phyloP scores from a whole-genome alignment of 2,797 vertebrate genomes.

The Molossus alvarezi region DNA sequence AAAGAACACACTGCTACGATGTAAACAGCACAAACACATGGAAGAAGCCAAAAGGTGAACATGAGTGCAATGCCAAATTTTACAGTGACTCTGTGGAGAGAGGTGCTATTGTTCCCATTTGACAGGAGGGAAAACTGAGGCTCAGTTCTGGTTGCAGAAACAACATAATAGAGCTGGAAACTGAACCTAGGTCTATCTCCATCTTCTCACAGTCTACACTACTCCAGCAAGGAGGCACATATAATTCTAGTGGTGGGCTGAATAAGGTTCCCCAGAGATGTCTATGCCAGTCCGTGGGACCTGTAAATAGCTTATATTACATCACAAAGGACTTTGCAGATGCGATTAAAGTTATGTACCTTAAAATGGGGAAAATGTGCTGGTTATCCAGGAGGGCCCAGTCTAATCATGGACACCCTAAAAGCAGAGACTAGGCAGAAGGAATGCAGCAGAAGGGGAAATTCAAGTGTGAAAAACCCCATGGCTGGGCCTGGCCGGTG shows the following conservation, averaged over 20 bases:
- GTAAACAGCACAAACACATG: not conserved
- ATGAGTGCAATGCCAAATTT: not conserved
- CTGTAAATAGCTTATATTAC: not conserved
- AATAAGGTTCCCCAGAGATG: not conserved
- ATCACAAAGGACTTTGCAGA: not conserved
- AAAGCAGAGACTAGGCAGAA: not conserved
- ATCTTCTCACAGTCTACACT: not conserved
- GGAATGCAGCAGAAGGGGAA: not conserved
- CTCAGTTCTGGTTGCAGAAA: not conserved
- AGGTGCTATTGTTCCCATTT: not conserved
- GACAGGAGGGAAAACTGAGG: not conserved
- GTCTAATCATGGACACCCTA: not conserved
- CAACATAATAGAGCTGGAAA: not conserved
- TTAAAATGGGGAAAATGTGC: not conserved
- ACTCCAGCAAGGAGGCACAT: not conserved
- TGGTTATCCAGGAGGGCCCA: not conserved
- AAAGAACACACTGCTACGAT: not conserved
- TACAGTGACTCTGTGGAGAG: not conserved
- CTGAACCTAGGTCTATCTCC: not conserved
- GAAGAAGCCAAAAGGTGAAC: not conserved
- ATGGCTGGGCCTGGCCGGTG: not conserved
- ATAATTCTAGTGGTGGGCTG: accelerated
- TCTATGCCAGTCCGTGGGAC: not conserved
- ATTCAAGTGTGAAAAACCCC: not conserved
- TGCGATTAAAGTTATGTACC: not conserved